A percentile compares a stretch with the other conserved stretches of the same genome.
Evolutionary conservation across 2,797 vertebrate species (phyloP).

Genomic region (Gastrophryne carolinensis): DNA sequence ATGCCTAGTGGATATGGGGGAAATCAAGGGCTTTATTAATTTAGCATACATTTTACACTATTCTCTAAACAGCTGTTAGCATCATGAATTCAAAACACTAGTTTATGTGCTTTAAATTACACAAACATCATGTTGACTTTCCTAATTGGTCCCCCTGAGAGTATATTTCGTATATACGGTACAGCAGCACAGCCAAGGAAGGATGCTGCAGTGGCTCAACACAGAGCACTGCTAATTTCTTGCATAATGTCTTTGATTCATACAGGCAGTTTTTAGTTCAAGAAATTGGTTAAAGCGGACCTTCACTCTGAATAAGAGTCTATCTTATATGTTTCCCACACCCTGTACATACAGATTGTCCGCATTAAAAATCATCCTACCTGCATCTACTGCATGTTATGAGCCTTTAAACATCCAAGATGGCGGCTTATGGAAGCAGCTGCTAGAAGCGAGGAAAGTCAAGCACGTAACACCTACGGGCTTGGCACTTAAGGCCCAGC

Average conservation of each 20-base stretch:
- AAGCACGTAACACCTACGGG: too few relatives aligned
- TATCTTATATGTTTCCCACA: too few relatives aligned
- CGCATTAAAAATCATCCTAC: too few relatives aligned
- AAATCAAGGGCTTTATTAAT: background rate
- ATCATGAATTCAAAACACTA: background rate
- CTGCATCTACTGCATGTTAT: too few relatives aligned
- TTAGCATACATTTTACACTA: constrained; percentile 16
- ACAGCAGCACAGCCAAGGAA: background rate
- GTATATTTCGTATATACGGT: constrained; percentile 7
- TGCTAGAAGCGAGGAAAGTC: too few relatives aligned
- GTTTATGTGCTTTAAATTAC: constrained; percentile 15
- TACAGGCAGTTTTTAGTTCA: background rate
- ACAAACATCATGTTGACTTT: constrained; percentile 20
- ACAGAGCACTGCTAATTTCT: constrained; percentile 6
- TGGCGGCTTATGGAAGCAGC: too few relatives aligned
- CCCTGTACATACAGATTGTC: too few relatives aligned
- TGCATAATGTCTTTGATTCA: background rate
- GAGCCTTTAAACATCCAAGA: too few relatives aligned
- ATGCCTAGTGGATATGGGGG: background rate
- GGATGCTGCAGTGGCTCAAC: background rate
- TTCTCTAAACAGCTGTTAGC: constrained; percentile 25
- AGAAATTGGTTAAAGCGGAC: too few relatives aligned
- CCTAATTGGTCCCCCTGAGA: constrained; percentile 26
- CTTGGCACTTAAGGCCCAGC: too few relatives aligned
- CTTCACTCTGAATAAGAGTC: too few relatives aligned